Conservation (phyloP, 2,888 invertebrate genomes). For the Polia nebulosa region DNA sequence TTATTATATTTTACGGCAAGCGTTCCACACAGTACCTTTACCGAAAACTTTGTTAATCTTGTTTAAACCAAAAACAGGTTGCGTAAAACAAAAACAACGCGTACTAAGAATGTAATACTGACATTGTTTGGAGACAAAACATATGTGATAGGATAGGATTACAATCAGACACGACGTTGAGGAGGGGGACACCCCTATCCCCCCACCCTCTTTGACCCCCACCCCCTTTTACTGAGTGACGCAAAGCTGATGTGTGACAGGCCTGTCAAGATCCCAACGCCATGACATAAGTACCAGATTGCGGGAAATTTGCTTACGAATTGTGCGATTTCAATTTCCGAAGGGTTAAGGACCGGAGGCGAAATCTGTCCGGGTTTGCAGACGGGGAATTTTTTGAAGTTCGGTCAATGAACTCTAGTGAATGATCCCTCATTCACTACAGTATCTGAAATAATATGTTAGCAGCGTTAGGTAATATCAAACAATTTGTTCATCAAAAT, state of each 20-base stretch:
- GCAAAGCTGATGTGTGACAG: slow-evolving; percentile 65
- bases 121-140: slow-evolving; percentile 61
- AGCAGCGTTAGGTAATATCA: no score
- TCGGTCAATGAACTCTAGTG: not conserved
- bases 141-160: slow-evolving; percentile 62
- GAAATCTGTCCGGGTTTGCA: slow-evolving; percentile 8
- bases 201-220: not conserved
- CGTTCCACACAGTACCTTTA: not conserved
- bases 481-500: not conserved
- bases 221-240: slow-evolving; percentile 44
- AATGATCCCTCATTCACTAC: no score
- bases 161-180: slow-evolving; percentile 59
- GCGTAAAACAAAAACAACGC: slow-evolving; percentile 54
- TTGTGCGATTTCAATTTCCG: slow-evolving; percentile 49
- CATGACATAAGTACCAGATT: slow-evolving; percentile 30
- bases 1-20: not conserved
- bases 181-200: slow-evolving; percentile 20
- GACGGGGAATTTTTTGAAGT: not conserved
- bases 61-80: slow-evolving; percentile 40
- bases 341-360: slow-evolving; percentile 23
- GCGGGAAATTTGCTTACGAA: slow-evolving; percentile 58
- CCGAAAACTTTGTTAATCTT: slow-evolving; percentile 39
- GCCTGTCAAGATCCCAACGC: slow-evolving; percentile 54
- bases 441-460: no score
- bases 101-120: slow-evolving; percentile 56